Percentiles rank a stretch among this genome's conserved stretches.
phyloP scores from a whole-genome alignment of 2,113 vertebrate species.

The Dasyornis broadbenti region DNA sequence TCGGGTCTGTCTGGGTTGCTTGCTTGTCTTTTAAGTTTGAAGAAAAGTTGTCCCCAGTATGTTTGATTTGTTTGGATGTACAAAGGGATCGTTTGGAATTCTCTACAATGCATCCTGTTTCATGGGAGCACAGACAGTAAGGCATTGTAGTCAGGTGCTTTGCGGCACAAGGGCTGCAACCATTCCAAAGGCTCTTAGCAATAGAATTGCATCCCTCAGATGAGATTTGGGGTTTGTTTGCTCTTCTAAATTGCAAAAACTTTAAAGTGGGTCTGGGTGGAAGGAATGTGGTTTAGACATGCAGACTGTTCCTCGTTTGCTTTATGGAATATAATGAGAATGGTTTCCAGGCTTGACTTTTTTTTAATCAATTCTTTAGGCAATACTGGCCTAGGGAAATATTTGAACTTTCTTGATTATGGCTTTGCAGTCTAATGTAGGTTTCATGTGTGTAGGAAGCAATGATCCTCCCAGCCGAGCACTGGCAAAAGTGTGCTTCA shows the following conservation, averaged over 20 bases:
- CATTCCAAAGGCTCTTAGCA: not conserved
- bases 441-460: not conserved
- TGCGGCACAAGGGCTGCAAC: constrained; percentile 34
- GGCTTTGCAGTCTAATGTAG: not conserved
- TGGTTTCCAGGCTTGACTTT: not conserved
- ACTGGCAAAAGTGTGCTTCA: not conserved
- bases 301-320: not conserved
- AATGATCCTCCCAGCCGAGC: not conserved
- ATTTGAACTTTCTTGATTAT: not conserved
- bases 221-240: not conserved
- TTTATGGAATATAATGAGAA: not conserved
- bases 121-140: not conserved
- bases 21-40: not conserved
- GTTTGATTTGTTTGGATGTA: constrained; percentile 2
- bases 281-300: not conserved
- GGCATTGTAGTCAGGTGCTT: constrained; percentile 48
- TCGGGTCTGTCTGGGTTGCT: not conserved
- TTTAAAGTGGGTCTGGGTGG: not conserved
- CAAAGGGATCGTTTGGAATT: not conserved
- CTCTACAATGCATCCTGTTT: constrained; percentile 18
- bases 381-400: not conserved
- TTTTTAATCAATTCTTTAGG: constrained; percentile 14
- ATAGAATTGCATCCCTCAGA: not conserved
- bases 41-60: not conserved
- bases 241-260: not conserved